These are phyloP conservation scores for Hiodon alosoides DNA, from an alignment of 2,113 vertebrate genomes.

Conservation along the genomic window DNA sequence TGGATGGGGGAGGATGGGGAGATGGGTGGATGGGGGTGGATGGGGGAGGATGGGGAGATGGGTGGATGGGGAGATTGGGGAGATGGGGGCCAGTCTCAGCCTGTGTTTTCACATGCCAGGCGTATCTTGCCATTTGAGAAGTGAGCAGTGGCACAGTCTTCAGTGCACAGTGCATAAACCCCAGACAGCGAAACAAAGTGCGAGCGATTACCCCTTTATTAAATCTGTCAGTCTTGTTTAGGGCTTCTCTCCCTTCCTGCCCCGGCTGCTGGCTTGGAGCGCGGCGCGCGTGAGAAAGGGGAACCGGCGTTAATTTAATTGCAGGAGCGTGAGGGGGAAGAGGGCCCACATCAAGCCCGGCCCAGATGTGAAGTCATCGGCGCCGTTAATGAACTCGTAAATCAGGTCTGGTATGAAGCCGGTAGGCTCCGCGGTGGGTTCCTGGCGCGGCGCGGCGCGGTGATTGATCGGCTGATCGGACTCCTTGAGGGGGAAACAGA, in stretches of 20 bases:
- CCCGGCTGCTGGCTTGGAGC: neutral
- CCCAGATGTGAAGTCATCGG: constrained; percentile 47
- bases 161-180: too few relatives aligned
- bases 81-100: too few relatives aligned
- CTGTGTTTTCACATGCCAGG: too few relatives aligned
- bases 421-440: neutral
- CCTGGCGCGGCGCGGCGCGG: neutral
- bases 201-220: constrained; percentile 32
- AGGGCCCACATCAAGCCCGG: constrained; percentile 41
- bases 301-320: constrained; percentile 16
- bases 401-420: constrained; percentile 30
- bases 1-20: too few relatives aligned
- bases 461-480: constrained; percentile 8
- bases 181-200: constrained; percentile 24
- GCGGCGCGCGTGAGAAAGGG: neutral
- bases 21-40: neutral
- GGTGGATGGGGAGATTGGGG: neutral
- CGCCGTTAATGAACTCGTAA: constrained; percentile 43
- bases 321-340: constrained; percentile 4
- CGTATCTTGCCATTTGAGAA: constrained; percentile 22
- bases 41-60: neutral
- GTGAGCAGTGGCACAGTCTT: constrained; percentile 27
- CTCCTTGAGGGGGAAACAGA: neutral
- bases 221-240: constrained; percentile 41
- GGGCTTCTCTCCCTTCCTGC: constrained; percentile 36